Percentiles rank a stretch among this genome's conserved stretches.
These are phyloP conservation scores for Heterodera schachtii DNA, from an alignment of 1,140 invertebrate genomes.

Conservation along the genomic window DNA sequence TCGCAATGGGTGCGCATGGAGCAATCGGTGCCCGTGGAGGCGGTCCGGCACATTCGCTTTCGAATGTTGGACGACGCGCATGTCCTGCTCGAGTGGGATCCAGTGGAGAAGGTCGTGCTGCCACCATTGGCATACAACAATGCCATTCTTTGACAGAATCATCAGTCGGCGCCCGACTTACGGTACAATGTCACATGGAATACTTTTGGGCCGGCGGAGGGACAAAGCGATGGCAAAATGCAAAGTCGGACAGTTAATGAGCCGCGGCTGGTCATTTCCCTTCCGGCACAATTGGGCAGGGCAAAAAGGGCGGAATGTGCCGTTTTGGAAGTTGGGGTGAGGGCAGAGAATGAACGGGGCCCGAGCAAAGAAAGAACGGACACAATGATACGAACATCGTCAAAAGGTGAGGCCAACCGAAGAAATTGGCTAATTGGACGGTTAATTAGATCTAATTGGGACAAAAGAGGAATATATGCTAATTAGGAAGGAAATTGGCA, in stretches of 20 bases:
- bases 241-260: constrained; percentile 32
- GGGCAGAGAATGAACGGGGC: constrained; percentile 49
- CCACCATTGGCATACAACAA: neutral
- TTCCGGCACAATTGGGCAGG: neutral
- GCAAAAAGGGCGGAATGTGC: constrained; percentile 21
- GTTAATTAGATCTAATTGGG: too few species aligned
- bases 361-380: constrained; percentile 36
- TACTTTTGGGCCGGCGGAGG: neutral
- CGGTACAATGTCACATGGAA: constrained; percentile 51
- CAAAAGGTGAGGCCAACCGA: constrained; percentile 22
- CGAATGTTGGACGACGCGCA: constrained; percentile 46
- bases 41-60: constrained; percentile 42
- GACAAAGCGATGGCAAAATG: constrained; percentile 31
- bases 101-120: constrained; percentile 42
- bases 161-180: constrained; percentile 44
- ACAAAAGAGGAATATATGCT: too few species aligned
- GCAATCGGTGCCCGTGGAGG: constrained; percentile 36
- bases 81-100: constrained; percentile 51
- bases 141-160: constrained; percentile 34
- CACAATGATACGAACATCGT: constrained; percentile 43
- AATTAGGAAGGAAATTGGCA: too few species aligned
- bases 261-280: constrained; percentile 34
- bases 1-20: constrained; percentile 46
- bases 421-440: too few species aligned
- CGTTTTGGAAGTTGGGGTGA: constrained; percentile 43